These are phyloP conservation scores for Spilarctia lutea DNA, from an alignment of 2,888 invertebrate species.

Conservation along the genomic window DNA sequence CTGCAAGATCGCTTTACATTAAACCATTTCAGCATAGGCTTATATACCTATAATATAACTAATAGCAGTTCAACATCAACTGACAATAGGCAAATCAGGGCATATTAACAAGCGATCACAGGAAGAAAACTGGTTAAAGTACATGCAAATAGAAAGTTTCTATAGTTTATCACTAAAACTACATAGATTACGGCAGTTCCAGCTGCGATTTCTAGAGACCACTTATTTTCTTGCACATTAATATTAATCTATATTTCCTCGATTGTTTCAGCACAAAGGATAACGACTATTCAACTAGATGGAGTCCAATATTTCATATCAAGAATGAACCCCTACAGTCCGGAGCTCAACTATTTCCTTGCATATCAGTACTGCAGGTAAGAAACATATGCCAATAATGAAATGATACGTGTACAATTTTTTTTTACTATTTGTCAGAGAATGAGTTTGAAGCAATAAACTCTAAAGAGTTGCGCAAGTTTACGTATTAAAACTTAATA, in stretches of 20 bases:
- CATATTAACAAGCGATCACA: too few species aligned
- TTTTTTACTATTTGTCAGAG: neutral
- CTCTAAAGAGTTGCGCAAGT: neutral
- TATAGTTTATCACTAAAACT: too few species aligned
- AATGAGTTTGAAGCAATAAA: neutral
- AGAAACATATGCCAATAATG: slow-evolving; percentile 28
- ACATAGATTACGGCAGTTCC: too few species aligned
- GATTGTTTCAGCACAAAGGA: slow-evolving; percentile 91
- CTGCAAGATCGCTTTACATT: too few species aligned
- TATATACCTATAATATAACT: too few species aligned
- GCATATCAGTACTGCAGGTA: slow-evolving; percentile 94
- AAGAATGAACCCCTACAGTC: slow-evolving; percentile 95
- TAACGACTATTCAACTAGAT: slow-evolving; percentile 94
- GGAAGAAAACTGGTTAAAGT: too few species aligned
- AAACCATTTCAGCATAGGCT: too few species aligned
- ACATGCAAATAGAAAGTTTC: too few species aligned
- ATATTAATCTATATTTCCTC: neutral
- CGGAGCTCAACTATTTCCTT: slow-evolving; percentile 94
- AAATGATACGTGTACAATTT: too few species aligned
- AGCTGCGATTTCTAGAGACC: neutral
- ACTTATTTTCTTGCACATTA: neutral
- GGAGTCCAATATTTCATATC: slow-evolving; percentile 95
- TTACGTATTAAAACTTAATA: neutral
- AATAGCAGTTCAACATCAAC: too few species aligned
- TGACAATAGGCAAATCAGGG: too few species aligned